These are phyloP conservation scores for Cryptocheilus praepositus DNA, from an alignment of 2,888 invertebrate species.

Conservation along the genomic window DNA sequence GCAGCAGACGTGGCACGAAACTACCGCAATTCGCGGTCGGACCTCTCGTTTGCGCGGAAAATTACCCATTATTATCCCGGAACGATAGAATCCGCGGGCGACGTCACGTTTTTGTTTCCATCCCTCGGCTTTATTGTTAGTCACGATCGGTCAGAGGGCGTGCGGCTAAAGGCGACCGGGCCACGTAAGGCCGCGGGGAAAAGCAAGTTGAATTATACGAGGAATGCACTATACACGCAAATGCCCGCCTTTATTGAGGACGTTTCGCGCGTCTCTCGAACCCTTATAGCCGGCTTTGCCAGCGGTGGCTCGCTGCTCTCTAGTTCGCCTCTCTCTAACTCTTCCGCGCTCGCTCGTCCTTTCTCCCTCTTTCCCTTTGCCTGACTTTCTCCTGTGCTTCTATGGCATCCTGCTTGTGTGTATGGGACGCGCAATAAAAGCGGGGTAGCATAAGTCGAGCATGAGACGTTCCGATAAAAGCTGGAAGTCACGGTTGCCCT, in stretches of 20 bases:
- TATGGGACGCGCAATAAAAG: constrained; percentile 44
- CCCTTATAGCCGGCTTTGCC: constrained; percentile 13
- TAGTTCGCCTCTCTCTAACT: too few relatives aligned
- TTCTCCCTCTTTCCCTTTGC: too few relatives aligned
- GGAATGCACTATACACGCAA: constrained; percentile 64
- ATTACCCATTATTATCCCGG: neutral
- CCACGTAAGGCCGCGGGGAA: constrained; percentile 39
- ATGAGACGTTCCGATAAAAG: constrained; percentile 20
- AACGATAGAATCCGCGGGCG: neutral
- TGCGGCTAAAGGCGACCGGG: constrained; percentile 15
- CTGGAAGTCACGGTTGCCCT: constrained; percentile 12
- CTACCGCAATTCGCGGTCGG: too few relatives aligned
- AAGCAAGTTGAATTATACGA: constrained; percentile 57
- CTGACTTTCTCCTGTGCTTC: neutral
- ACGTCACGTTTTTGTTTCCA: neutral
- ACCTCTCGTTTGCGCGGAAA: too few relatives aligned
- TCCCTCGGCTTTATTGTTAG: constrained; percentile 5
- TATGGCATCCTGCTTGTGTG: neutral
- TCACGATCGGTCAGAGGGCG: neutral
- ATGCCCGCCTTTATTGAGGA: constrained; percentile 58
- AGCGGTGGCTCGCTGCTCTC: too few relatives aligned
- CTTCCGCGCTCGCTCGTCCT: too few relatives aligned
- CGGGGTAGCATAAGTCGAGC: constrained; percentile 21
- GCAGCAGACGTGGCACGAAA: too few relatives aligned
- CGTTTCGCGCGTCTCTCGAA: constrained; percentile 19